A percentile compares a stretch with the other conserved stretches of the same genome.
These are phyloP conservation scores for Azemiops feae DNA, from an alignment of 2,113 vertebrate genomes.

Conservation along the genomic window DNA sequence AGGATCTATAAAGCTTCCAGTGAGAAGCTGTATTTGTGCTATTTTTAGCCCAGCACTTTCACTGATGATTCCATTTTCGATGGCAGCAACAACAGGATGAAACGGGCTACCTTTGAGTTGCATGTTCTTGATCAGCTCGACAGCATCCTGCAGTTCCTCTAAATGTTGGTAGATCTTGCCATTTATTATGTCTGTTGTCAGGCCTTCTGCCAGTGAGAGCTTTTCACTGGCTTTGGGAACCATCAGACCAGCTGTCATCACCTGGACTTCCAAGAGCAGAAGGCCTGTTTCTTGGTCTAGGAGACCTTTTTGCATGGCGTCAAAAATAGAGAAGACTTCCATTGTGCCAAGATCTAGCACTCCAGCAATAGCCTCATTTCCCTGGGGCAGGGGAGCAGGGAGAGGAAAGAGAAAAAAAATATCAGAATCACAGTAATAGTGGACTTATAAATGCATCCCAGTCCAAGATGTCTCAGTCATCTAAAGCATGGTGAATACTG, in stretches of 20 bases:
- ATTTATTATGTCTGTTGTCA: conserved; percentile 79
- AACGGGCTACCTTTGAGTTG: conserved; percentile 47
- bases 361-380: conserved; percentile 79
- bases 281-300: conserved; percentile 92
- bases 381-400: conserved; percentile 69
- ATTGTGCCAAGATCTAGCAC: conserved; percentile 93
- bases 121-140: conserved; percentile 62
- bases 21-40: conserved; percentile 78
- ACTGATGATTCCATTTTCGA: conserved; percentile 77
- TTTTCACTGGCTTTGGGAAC: conserved; percentile 75
- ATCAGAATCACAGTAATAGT: conserved; percentile 30
- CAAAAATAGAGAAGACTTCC: conserved; percentile 90
- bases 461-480: conserved; percentile 33
- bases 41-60: conserved; percentile 82
- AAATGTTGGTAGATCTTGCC: conserved; percentile 68
- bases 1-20: conserved; percentile 72
- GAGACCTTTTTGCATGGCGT: conserved; percentile 87
- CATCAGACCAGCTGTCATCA: conserved; percentile 82
- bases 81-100: conserved; percentile 71
- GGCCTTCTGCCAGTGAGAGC: conserved; percentile 79
- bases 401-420: conserved; percentile 31
- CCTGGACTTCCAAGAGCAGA: conserved; percentile 85
- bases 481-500: neutral
- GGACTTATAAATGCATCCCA: neutral
- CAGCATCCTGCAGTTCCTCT: conserved; percentile 72